Evolutionary conservation across 2,888 invertebrate species (phyloP), one percentile per base, ranked within the genome.

Genomic region (Incurvaria masculella): DNA sequence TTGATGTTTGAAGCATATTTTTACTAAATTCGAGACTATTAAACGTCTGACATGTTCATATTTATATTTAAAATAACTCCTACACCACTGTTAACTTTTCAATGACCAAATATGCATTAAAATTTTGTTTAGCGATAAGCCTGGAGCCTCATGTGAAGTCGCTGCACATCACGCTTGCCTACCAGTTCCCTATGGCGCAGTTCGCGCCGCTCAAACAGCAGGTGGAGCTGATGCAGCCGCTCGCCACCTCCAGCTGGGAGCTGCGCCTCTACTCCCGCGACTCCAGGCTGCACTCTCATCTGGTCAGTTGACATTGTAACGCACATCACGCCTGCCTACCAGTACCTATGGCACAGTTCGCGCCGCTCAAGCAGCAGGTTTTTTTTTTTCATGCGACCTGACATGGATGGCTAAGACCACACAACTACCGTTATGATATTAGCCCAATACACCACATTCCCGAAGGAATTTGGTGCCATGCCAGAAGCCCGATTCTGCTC

Each of bases 241-340:
- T 79, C 45, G 81, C 83, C 41, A 80, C 83, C 39, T 82, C 85
- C 20, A 82, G 81, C 59, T 95, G 95, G 95, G 93, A 95, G 67
- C 69, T 95, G 41, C 80, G 93, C 48, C 74, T 95, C 4, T 95
- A 94, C 67, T 95, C 95, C 1, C 81, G 93, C 53, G 94, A 95
- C 68, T 81, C 87, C 10, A 76, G 90, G 54, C 82, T 91, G 56
- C 81, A 84, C 53, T 85, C 86, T 46, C 87, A 88, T 68, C 87
- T 63, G 60, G 66, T 66, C 50, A 48, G 26, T 45, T 18, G 4
- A 10, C 17, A 40, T 40, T n/a, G n/a, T n/a, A n/a, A n/a, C n/a
- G 46, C 94, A 95, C 69, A 79, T 95, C 58, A 93, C 94, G 6
- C 74, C 95, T 61, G 94, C 94, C 17, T 94, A 94, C 73, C 91